Base-by-base conservation (phyloP, 2,113 vertebrate species). In the Ibidorhyncha struthersii region DNA sequence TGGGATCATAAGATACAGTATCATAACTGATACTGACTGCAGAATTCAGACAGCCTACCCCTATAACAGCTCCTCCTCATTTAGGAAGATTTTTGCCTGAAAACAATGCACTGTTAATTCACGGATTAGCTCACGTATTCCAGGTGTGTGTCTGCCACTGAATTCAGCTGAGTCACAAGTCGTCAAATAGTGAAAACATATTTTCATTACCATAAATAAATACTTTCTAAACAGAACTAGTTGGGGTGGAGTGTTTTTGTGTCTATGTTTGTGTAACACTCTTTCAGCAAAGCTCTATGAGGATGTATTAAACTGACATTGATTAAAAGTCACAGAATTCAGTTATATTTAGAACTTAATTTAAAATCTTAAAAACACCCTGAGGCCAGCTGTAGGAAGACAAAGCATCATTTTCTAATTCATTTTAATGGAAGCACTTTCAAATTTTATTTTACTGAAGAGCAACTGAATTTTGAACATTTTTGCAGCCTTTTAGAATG, bases 281-380 rank as follows among this genome's bases (percentile, higher is more conserved):
- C 52, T 80, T 63, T 40, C 62, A 72, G 61, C 16, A 79, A 86
- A 87, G 40, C 50, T 90, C 26, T 62, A 19, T 29, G 20, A 81
- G 40, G 62, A 41, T 32, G 20, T n/a, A 45, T 82, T 63, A 88
- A 95, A 93, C 36, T 90, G 82, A 85, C 90, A 92, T 47, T 50
- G 82, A 96, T 82, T 90, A 90, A 93, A 94, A 92, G 58, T 85
- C 76, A 90, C 38, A 90, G 66, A 93, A 85, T 79, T 88, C 56
- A 59, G 65, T 82, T 90, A 82, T 82, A 90, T 85, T 95, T 94
- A 96, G 88, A 95, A 72, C 23, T 76, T 67, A 49, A 83, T 91
- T 89, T 92, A 55, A 90, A 88, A 93, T 41, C 80, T 88, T 94
- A 82, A 92, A 94, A 92, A 82, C 76, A 88, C 53, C 79, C 56